Conservation (phyloP, 2,797 vertebrate genomes). For the Cygnus olor region DNA sequence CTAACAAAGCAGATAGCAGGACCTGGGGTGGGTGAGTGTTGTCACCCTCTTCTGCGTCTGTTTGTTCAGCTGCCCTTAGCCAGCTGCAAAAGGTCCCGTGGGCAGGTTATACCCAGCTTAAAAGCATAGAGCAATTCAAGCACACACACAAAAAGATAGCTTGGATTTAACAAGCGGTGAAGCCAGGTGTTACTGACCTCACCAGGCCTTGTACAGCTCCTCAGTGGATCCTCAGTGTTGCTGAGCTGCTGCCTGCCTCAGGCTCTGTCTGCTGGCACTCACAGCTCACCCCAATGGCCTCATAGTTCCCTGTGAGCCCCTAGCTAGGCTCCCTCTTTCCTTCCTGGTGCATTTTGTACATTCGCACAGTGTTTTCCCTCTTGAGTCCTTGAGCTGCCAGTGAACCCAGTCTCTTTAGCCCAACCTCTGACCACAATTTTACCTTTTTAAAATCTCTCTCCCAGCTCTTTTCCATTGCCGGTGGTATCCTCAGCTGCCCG, state of each 20-base stretch:
- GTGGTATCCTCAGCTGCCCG: background rate
- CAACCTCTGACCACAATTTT: background rate
- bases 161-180: background rate
- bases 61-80: no score
- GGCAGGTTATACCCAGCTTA: background rate
- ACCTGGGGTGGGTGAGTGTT: background rate
- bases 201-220: background rate
- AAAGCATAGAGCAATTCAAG: background rate
- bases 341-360: background rate
- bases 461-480: background rate
- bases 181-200: background rate
- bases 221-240: background rate
- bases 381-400: background rate
- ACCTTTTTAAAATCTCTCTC: background rate
- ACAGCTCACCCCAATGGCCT: background rate
- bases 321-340: background rate
- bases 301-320: background rate
- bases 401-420: background rate
- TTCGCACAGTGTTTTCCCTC: accelerated
- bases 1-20: background rate
- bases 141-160: background rate
- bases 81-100: background rate
- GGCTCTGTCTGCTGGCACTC: background rate
- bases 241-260: background rate
- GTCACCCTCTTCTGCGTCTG: background rate